These are phyloP conservation scores for Acanthosepion esculentum DNA, from an alignment of 2,888 invertebrate genomes.

Conservation along the genomic window DNA sequence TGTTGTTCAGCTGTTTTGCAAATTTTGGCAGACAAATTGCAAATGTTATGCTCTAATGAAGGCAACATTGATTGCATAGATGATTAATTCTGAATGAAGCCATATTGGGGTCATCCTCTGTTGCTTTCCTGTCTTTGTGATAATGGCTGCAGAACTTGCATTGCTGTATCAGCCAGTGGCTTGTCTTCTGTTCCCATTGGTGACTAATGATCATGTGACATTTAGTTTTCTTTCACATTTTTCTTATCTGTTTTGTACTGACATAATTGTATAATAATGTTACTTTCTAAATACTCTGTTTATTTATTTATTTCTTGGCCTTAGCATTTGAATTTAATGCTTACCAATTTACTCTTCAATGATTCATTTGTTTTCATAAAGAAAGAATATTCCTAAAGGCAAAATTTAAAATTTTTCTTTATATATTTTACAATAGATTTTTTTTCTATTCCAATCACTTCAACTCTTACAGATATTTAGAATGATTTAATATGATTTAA, in stretches of 20 bases:
- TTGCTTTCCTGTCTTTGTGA: constrained; percentile 33
- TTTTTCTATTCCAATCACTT: too few relatives aligned
- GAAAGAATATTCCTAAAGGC: too few relatives aligned
- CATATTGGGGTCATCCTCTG: constrained; percentile 33
- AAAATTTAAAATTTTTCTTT: too few relatives aligned
- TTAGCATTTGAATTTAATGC: too few relatives aligned
- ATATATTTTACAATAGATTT: too few relatives aligned
- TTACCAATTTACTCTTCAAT: too few relatives aligned
- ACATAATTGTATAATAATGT: not conserved
- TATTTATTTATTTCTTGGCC: too few relatives aligned
- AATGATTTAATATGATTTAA: too few relatives aligned
- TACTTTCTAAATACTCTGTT: too few relatives aligned
- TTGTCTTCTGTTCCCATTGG: not conserved
- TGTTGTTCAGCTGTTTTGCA: not conserved
- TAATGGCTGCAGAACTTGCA: constrained; percentile 33
- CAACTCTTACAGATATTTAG: too few relatives aligned
- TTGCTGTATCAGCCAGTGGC: not conserved
- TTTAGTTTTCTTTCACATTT: not conserved
- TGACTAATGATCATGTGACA: constrained; percentile 2
- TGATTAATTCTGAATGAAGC: constrained; percentile 33
- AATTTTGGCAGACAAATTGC: constrained; percentile 33
- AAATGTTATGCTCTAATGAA: constrained; percentile 33
- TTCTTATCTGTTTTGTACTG: not conserved
- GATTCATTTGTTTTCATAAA: too few relatives aligned
- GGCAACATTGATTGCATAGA: constrained; percentile 33